Evolutionary conservation across 2,113 vertebrate species (phyloP).

Genomic region (Notarius quadriscutis): DNA sequence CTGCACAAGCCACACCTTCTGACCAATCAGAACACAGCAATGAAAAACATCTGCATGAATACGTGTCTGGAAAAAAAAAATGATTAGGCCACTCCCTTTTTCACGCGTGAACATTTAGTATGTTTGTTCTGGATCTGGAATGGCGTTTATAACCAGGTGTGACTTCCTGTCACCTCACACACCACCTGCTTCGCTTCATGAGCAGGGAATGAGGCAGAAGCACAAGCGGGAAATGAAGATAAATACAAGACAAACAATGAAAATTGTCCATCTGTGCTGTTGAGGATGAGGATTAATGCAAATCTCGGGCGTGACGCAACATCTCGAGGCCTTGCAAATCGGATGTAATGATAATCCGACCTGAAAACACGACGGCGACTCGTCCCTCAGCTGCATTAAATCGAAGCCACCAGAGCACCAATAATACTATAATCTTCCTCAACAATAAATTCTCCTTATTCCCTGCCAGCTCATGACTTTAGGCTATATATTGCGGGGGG

Average conservation of each 20-base stretch:
- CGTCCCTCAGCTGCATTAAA: slow-evolving; percentile 26
- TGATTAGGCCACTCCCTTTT: neutral
- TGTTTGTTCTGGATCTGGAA: neutral
- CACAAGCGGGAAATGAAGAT: neutral
- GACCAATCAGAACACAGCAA: neutral
- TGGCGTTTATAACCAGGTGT: slow-evolving; percentile 5
- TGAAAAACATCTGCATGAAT: neutral
- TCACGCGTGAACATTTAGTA: neutral
- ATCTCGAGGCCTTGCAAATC: neutral
- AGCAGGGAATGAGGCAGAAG: neutral
- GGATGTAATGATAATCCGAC: slow-evolving; percentile 17
- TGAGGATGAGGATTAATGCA: slow-evolving; percentile 18
- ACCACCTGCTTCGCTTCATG: slow-evolving; percentile 10
- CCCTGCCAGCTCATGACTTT: slow-evolving; percentile 39
- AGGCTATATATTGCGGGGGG: slow-evolving; percentile 73
- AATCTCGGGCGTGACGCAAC: neutral
- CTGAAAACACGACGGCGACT: neutral
- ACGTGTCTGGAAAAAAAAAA: neutral
- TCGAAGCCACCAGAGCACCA: slow-evolving; percentile 1
- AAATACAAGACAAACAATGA: neutral
- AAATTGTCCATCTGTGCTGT: neutral
- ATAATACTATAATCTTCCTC: slow-evolving; percentile 20
- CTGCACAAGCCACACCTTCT: neutral
- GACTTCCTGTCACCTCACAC: slow-evolving; percentile 13
- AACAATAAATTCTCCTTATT: slow-evolving; percentile 31